Evolutionary conservation across 1,140 invertebrate species (phyloP).

Genomic region (Drosophila nigrodunni): DNA sequence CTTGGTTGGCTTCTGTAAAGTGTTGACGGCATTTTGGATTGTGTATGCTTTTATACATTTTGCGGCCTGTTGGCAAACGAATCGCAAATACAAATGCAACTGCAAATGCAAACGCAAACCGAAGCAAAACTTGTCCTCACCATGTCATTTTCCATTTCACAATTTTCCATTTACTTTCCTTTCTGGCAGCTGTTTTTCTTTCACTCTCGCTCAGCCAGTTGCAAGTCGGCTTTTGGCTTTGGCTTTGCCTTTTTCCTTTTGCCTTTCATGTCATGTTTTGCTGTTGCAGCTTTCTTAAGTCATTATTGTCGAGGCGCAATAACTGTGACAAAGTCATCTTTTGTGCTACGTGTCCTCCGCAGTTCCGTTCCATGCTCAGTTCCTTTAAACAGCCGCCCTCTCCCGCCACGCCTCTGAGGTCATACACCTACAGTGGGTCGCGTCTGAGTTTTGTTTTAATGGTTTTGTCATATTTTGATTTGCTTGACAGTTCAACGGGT

Average conservation of each 20-base stretch:
- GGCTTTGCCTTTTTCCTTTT: conserved; percentile 35
- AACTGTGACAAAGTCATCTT: conserved; percentile 74
- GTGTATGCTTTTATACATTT: conserved; percentile 44
- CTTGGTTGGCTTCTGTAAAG: conserved; percentile 53
- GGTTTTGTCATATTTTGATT: conserved; percentile 55
- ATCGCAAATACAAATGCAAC: conserved; percentile 1
- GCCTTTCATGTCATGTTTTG: conserved; percentile 26
- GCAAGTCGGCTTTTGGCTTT: conserved; percentile 61
- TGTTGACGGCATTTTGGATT: conserved; percentile 61
- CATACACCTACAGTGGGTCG: conserved; percentile 25
- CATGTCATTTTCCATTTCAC: conserved; percentile 65
- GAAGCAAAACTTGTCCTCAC: conserved; percentile 48
- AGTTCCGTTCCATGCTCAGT: conserved; percentile 27
- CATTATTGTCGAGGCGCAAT: conserved; percentile 71
- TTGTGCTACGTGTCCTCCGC: conserved; percentile 42
- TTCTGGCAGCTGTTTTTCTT: conserved; percentile 66
- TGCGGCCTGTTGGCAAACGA: conserved; percentile 45
- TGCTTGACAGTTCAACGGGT: conserved; percentile 38
- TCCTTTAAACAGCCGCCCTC: background rate
- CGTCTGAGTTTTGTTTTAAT: conserved; percentile 58
- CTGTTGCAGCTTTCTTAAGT: conserved; percentile 60
- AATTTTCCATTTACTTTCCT: conserved; percentile 55
- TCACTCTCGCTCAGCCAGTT: conserved; percentile 19
- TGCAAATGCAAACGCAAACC: background rate
- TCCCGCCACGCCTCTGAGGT: conserved; percentile 14